Percentiles rank a stretch among this genome's conserved stretches.
phyloP scores from a whole-genome alignment of 2,797 vertebrate genomes.

The Urophycis tenuis region DNA sequence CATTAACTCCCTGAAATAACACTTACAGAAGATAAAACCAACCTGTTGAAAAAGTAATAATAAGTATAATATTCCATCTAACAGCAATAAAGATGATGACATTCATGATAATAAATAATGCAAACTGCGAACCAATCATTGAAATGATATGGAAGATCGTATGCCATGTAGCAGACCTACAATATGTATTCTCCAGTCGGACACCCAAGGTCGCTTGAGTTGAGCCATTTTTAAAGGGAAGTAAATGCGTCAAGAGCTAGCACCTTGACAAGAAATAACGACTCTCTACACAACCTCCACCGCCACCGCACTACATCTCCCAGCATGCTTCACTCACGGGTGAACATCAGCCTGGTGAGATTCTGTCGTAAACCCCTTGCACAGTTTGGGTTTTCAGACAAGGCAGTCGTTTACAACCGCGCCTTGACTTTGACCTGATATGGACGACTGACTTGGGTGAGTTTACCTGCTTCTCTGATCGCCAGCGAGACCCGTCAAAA shows the following conservation, averaged over 20 bases:
- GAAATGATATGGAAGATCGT: slow-evolving; percentile 59
- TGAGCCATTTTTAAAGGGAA: slow-evolving; percentile 68
- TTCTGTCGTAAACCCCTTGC: neutral
- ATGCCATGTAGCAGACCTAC: slow-evolving; percentile 40
- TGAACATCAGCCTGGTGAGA: neutral
- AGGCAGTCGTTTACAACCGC: neutral
- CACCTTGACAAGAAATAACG: slow-evolving; percentile 55
- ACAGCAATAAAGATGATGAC: slow-evolving; percentile 67
- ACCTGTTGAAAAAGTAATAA: slow-evolving; percentile 58
- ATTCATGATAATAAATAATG: slow-evolving; percentile 72
- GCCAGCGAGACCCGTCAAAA: neutral
- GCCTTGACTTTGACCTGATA: neutral
- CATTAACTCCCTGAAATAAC: slow-evolving; percentile 47
- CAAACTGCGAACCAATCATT: slow-evolving; percentile 57
- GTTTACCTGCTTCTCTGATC: neutral
- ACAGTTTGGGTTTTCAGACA: neutral
- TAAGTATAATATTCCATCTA: slow-evolving; percentile 69
- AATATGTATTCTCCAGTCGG: slow-evolving; percentile 45
- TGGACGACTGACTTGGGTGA: neutral
- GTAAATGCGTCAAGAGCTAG: slow-evolving; percentile 56
- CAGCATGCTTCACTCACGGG: slow-evolving; percentile 26
- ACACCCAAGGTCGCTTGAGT: slow-evolving; percentile 49
- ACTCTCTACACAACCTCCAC: slow-evolving; percentile 14
- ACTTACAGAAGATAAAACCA: slow-evolving; percentile 59
- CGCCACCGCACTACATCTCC: slow-evolving; percentile 19